Conservation (phyloP, 2,888 invertebrate species). For the Scaptomyza tumidula region DNA sequence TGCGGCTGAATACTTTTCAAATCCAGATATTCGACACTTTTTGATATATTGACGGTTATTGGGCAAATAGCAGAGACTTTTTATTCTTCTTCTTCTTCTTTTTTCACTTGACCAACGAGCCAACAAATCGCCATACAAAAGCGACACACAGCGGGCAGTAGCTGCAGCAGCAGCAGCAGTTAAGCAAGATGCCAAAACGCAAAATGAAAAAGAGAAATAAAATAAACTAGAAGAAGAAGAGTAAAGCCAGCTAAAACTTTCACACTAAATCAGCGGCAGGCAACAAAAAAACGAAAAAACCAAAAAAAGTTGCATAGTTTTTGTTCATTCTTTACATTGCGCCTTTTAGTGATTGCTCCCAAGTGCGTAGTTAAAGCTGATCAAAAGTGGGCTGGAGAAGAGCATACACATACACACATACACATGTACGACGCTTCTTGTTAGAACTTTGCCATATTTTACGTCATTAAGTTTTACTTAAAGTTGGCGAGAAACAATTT, state of each 20-base stretch:
- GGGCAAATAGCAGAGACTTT: constrained; percentile 62
- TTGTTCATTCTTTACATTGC: constrained; percentile 20
- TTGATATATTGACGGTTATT: constrained; percentile 76
- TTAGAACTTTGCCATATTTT: constrained; percentile 69
- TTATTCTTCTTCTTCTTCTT: background rate
- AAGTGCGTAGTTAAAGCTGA: constrained; percentile 75
- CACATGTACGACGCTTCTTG: constrained; percentile 13
- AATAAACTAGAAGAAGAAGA: constrained; percentile 1
- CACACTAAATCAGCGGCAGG: constrained; percentile 76
- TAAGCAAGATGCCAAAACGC: constrained; percentile 1
- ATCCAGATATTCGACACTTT: constrained; percentile 59
- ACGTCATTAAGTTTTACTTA: constrained; percentile 70
- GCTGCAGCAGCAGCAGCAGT: constrained; percentile 8
- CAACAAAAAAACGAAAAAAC: constrained; percentile 27
- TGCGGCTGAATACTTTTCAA: constrained; percentile 49
- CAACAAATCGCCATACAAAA: constrained; percentile 59
- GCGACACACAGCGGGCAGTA: constrained; percentile 46
- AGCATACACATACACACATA: background rate
- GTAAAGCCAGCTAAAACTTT: constrained; percentile 61
- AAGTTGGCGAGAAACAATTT: constrained; percentile 51
- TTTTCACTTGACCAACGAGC: constrained; percentile 57
- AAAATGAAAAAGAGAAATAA: constrained; percentile 9
- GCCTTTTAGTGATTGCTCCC: constrained; percentile 67
- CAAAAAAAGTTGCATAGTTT: constrained; percentile 60
- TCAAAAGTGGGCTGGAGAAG: constrained; percentile 64